A percentile compares a stretch with the other conserved stretches of the same genome.
Conservation (phyloP, 2,888 invertebrate species). For the Slavum lentiscoides region DNA sequence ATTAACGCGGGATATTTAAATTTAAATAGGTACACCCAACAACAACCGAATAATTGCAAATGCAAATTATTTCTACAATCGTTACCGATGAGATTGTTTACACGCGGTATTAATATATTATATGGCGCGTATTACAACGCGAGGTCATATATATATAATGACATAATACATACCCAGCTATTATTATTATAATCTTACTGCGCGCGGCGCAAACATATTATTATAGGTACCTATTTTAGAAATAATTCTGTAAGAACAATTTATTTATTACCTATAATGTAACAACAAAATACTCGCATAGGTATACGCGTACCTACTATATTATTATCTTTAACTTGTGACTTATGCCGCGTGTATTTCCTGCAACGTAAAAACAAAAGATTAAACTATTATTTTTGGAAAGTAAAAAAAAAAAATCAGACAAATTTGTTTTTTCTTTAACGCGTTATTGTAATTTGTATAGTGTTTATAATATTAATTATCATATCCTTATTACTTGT, state of each 20-base stretch:
- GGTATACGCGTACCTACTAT: background rate
- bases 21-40: background rate
- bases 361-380: background rate
- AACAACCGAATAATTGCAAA: background rate
- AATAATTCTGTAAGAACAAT: constrained; percentile 2
- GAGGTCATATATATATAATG: background rate
- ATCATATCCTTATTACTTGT: background rate
- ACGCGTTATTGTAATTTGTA: background rate
- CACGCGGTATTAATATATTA: background rate
- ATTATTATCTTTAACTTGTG: background rate
- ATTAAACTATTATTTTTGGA: background rate
- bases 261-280: background rate
- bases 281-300: background rate
- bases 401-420: no score
- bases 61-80: constrained; percentile 3
- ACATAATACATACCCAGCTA: background rate
- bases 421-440: no score
- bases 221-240: no score
- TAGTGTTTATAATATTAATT: background rate
- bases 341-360: background rate
- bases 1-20: background rate
- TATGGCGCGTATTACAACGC: no score
- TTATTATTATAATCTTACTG: no score
- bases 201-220: no score
- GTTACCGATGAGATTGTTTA: background rate